Evolutionary conservation across 1,140 invertebrate species (phyloP).

Genomic region (Uloborus diversus): DNA sequence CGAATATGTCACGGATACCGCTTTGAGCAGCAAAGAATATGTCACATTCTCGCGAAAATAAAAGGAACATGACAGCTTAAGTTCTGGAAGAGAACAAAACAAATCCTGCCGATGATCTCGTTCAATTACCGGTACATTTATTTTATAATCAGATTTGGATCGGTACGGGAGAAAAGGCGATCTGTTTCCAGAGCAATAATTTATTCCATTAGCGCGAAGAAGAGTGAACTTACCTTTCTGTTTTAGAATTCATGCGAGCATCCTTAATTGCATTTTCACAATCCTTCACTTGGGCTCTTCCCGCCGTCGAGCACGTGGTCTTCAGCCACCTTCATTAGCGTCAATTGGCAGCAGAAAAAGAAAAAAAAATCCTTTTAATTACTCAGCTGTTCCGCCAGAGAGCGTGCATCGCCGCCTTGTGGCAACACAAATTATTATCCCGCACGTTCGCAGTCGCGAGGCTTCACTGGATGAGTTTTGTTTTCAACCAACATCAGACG

Average conservation of each 20-base stretch:
- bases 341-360: constrained; percentile 36
- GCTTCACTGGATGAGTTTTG: neutral
- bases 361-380: constrained; percentile 52
- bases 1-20: no score
- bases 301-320: constrained; percentile 38
- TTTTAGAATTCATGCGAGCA: constrained; percentile 52
- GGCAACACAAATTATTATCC: constrained; percentile 45
- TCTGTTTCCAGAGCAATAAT: constrained; percentile 19
- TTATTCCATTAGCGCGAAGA: constrained; percentile 32
- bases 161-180: neutral
- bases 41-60: no score
- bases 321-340: constrained; percentile 46
- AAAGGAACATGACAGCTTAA: no score
- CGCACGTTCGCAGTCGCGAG: neutral
- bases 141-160: neutral
- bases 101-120: no score
- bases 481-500: neutral
- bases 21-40: no score
- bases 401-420: constrained; percentile 35
- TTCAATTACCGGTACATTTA: neutral
- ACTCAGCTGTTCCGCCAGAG: constrained; percentile 52
- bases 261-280: constrained; percentile 52
- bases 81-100: no score
- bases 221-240: constrained; percentile 37
- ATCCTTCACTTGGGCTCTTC: constrained; percentile 45